These are phyloP conservation scores for Andrena marginata DNA, from an alignment of 2,888 invertebrate genomes.

Conservation along the genomic window DNA sequence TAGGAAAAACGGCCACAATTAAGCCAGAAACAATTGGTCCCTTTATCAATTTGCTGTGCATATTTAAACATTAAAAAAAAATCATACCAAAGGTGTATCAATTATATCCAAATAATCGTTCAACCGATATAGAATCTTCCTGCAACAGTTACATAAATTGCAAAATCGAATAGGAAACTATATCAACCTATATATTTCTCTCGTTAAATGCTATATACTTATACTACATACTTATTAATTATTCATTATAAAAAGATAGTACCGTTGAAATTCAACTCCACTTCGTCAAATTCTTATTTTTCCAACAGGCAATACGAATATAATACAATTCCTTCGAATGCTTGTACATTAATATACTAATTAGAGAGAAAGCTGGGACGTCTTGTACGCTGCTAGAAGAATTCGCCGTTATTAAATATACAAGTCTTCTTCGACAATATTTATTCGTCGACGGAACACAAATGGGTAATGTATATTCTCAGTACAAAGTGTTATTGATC, in stretches of 20 bases:
- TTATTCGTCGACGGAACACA: slow-evolving; percentile 62
- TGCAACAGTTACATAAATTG: slow-evolving; percentile 6
- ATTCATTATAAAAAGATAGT: not conserved
- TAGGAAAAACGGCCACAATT: not conserved
- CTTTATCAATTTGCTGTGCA: too few relatives aligned
- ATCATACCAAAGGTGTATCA: not conserved
- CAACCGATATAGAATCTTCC: slow-evolving; percentile 1
- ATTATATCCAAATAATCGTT: slow-evolving; percentile 2
- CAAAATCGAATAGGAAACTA: not conserved
- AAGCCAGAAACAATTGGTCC: too few relatives aligned
- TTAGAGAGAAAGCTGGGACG: slow-evolving; percentile 33
- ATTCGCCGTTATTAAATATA: slow-evolving; percentile 43
- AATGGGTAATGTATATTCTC: slow-evolving; percentile 42
- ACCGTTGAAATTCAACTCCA: slow-evolving; percentile 13
- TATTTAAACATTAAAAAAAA: slow-evolving; percentile 1
- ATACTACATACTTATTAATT: not conserved
- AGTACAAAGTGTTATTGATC: slow-evolving; percentile 21
- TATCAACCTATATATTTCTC: slow-evolving; percentile 20
- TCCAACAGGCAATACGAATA: slow-evolving; percentile 25
- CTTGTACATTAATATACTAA: slow-evolving; percentile 39
- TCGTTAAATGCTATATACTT: not conserved
- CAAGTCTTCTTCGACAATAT: slow-evolving; percentile 55
- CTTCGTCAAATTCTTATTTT: slow-evolving; percentile 9
- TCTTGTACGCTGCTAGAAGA: slow-evolving; percentile 29
- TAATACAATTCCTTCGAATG: slow-evolving; percentile 42